Base-by-base conservation (phyloP, 2,113 vertebrate species). In the Synodontis membranacea region DNA sequence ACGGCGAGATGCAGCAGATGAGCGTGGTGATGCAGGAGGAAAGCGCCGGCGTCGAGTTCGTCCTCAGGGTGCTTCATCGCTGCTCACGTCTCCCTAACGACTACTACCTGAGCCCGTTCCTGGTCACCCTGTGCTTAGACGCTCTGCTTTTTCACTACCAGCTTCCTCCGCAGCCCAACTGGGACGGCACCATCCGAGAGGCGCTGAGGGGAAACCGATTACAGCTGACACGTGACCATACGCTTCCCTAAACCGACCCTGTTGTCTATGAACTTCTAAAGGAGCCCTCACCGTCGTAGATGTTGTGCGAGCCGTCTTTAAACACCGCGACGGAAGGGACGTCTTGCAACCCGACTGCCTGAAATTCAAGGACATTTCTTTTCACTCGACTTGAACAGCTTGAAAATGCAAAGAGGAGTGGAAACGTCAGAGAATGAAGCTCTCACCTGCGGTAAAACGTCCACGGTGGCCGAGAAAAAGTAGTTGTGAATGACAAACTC, bases 291-390 rank as follows among this genome's bases (percentile, higher is more conserved):
- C 98, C 96, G 76, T 96, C 94, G 89, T 97, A 99, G 42, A 95
- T 92, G 89, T 96, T 95, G 83, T 94, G 97, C 23, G 94, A 96
- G 50, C 94, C 96, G 60, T 99, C 98, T 94, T 99, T 99, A 91
- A 99, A 97, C 85, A 99, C 96, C 52, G 96, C 89, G 42, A 99
- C 95, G n/a, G 96, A 95, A 0, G 98, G 98, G 76, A 97, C 91
- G 74, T 96, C 96, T 50, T 95, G 91, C 11, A 97, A 87, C 0
- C 91, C 93, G 72, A 98, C 93, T 1, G 92, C 93, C 98, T 99
- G 91, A 52, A 17, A 89, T 70, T 23, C 70, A 46, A 70, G 50
- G 50, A 90, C 52, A 78, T 12, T 79, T 79, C n/a, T 34, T 79
- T 79, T 54, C n/a, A 46, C 39, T 28, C 11, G 25, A 39, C 37